These are phyloP conservation scores for Metacarcinus magister DNA, from an alignment of 2,888 invertebrate genomes.

Conservation along the genomic window DNA sequence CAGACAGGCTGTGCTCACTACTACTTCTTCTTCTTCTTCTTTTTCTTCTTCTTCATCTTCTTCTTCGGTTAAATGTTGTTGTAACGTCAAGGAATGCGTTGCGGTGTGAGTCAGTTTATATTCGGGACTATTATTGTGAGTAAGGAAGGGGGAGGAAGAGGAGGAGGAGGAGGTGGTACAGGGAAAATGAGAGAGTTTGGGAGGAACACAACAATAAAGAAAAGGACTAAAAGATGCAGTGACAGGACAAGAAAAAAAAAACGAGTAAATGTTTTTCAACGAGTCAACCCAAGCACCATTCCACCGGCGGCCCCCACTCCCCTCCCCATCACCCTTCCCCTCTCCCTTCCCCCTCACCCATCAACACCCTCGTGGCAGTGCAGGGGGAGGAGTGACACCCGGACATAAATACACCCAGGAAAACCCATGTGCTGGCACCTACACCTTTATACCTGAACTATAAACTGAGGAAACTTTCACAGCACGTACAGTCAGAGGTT, in stretches of 20 bases:
- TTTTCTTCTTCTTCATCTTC: not conserved
- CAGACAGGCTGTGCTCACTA: not conserved
- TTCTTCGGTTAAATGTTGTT: constrained; percentile 9
- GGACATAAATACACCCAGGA: constrained; percentile 26
- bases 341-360: not conserved
- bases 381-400: not conserved
- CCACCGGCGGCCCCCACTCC: not conserved
- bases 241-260: not conserved
- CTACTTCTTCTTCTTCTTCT: not conserved
- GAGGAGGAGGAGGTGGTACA: not conserved
- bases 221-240: not conserved
- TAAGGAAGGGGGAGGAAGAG: not conserved
- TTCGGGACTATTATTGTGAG: not conserved
- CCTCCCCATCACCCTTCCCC: not conserved
- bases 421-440: not conserved
- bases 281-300: not conserved
- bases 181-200: not conserved
- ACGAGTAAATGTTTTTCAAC: not conserved
- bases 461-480: not conserved
- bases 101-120: not conserved
- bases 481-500: not conserved
- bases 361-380: not conserved
- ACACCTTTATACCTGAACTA: not conserved
- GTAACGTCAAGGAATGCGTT: not conserved
- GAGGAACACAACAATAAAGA: not conserved